Conservation (phyloP, 2,113 vertebrate species). For the Paraplagusia blochii region DNA sequence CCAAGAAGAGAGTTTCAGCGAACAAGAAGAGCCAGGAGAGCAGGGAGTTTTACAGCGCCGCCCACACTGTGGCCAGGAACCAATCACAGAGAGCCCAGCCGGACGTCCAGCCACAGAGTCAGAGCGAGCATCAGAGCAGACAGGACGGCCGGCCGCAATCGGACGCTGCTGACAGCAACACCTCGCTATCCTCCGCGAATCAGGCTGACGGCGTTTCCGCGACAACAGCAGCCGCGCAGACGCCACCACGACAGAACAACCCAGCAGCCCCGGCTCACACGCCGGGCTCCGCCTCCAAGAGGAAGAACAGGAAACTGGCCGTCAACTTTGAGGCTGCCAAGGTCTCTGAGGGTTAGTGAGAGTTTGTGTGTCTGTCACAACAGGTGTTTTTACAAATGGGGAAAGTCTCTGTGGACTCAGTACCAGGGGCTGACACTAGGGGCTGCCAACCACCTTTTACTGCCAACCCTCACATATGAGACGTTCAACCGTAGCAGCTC, state of each 20-base stretch:
- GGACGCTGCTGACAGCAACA: slow-evolving; percentile 47
- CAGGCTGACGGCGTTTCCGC: not conserved
- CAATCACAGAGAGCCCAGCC: slow-evolving; percentile 47
- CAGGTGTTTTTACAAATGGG: slow-evolving; percentile 3
- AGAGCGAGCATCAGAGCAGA: slow-evolving; percentile 17
- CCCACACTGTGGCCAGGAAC: slow-evolving; percentile 56
- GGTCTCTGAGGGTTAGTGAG: slow-evolving; percentile 82
- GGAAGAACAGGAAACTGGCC: slow-evolving; percentile 90
- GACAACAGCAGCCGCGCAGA: slow-evolving; percentile 47
- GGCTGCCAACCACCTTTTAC: too few species aligned
- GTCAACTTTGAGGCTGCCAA: slow-evolving; percentile 94
- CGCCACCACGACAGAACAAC: slow-evolving; percentile 62
- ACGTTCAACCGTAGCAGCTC: too few species aligned
- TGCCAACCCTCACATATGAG: too few species aligned
- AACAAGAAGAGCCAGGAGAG: slow-evolving; percentile 84
- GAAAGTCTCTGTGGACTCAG: too few species aligned
- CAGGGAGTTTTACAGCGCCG: slow-evolving; percentile 78
- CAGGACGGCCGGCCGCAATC: slow-evolving; percentile 49
- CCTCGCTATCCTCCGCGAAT: slow-evolving; percentile 35
- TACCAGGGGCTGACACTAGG: too few species aligned
- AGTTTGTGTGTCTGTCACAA: not conserved
- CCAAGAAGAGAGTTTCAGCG: slow-evolving; percentile 91
- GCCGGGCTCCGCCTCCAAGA: slow-evolving; percentile 83
- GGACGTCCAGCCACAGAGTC: slow-evolving; percentile 23
- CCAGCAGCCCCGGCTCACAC: slow-evolving; percentile 56